Conservation (phyloP, 1,140 invertebrate genomes). For the Drosophila novamexicana region DNA sequence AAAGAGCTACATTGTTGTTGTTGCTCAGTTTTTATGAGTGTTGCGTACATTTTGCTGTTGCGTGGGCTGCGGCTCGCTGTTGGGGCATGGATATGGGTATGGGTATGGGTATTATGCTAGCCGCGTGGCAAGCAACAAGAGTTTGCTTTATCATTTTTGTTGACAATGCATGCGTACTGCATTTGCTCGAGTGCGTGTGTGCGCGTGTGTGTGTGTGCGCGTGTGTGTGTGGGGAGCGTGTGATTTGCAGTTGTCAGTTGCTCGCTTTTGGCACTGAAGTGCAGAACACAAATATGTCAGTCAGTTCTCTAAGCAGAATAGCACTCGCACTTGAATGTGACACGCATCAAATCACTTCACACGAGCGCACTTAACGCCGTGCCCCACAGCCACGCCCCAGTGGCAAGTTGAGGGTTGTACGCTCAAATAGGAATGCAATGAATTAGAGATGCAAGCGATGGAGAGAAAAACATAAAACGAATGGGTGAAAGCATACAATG, state of each 20-base stretch:
- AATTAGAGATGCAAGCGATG: constrained; percentile 22
- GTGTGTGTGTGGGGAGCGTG: neutral
- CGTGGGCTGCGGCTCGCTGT: no score
- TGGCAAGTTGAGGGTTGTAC: neutral
- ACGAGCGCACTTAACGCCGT: constrained; percentile 67
- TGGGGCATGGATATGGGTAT: neutral
- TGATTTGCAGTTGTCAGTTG: constrained; percentile 19
- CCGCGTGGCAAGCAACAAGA: constrained; percentile 5
- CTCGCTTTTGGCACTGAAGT: constrained; percentile 23
- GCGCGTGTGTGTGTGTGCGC: constrained; percentile 1
- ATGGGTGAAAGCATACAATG: neutral
- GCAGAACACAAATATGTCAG: constrained; percentile 25
- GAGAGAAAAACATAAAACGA: neutral
- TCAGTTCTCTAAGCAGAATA: constrained; percentile 32
- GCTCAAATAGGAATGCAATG: constrained; percentile 33
- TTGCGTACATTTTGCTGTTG: no score
- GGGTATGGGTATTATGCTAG: constrained; percentile 9
- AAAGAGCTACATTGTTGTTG: constrained; percentile 13
- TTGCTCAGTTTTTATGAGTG: neutral
- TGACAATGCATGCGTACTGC: constrained; percentile 34
- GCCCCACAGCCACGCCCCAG: neutral
- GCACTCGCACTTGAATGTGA: constrained; percentile 56
- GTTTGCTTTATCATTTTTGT: constrained; percentile 43
- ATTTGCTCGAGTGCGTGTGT: constrained; percentile 1
- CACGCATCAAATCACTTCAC: constrained; percentile 68